phyloP scores from a whole-genome alignment of 2,113 vertebrate genomes.

The Tupaia tana region DNA sequence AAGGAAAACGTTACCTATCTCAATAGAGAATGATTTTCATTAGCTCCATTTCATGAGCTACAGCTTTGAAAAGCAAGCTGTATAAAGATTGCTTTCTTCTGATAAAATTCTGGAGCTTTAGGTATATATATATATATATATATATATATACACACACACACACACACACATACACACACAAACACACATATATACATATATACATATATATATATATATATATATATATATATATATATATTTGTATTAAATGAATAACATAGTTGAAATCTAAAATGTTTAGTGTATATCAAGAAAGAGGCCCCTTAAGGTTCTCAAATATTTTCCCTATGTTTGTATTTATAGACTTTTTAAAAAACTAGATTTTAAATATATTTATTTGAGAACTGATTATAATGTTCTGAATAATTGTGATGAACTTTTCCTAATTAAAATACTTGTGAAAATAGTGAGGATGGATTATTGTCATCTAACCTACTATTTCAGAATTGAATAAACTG shows the following conservation, averaged over 20 bases:
- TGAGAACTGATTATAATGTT: background rate
- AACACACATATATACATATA: too few species aligned
- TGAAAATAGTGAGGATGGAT: background rate
- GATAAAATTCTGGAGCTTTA: background rate
- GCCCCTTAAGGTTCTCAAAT: background rate
- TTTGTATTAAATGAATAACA: background rate
- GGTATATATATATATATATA: background rate
- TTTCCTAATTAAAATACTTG: background rate
- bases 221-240: background rate
- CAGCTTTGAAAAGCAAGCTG: background rate
- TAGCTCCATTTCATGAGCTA: conserved; percentile 36
- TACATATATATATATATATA: background rate
- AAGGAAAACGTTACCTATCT: conserved; percentile 2
- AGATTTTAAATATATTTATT: conserved; percentile 4
- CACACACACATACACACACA: too few species aligned
- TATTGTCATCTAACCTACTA: background rate
- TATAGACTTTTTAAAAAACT: background rate
- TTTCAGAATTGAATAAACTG: background rate
- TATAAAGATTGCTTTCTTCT: background rate
- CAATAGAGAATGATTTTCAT: conserved; percentile 35
- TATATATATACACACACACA: too few species aligned
- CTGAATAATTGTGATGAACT: background rate
- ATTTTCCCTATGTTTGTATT: background rate
- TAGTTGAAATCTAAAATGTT: conserved; percentile 34
- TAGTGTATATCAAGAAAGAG: background rate